Conservation (phyloP, 1,140 invertebrate species). For the Anagrus nilaparvatae region DNA sequence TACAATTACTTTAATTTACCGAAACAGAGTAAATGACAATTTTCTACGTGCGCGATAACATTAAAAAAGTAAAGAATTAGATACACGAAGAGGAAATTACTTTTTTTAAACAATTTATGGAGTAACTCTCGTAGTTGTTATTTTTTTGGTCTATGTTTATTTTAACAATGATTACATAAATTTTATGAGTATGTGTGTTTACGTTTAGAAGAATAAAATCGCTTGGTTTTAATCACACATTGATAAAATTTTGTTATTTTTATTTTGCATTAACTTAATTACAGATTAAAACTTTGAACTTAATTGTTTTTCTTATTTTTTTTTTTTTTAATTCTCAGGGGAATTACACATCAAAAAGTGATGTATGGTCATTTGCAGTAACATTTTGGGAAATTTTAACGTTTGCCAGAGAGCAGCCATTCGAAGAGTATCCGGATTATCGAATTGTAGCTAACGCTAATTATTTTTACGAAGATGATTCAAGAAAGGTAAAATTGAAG, state of each 20-base stretch:
- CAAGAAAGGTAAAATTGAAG: constrained; percentile 43
- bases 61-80: no score
- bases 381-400: constrained; percentile 84
- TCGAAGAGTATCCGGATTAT: constrained; percentile 64
- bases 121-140: no score
- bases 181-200: no score
- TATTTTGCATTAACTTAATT: no score
- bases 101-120: no score
- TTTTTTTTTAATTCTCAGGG: constrained; percentile 44
- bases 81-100: no score
- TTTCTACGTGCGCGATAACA: neutral
- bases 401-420: constrained; percentile 74
- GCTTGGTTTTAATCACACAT: no score
- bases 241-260: no score
- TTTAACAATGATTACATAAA: no score
- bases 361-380: constrained; percentile 85
- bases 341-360: constrained; percentile 75
- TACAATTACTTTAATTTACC: constrained; percentile 22
- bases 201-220: no score
- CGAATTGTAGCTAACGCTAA: constrained; percentile 70
- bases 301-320: no score
- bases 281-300: constrained; percentile 10
- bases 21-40: neutral
- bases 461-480: constrained; percentile 57
- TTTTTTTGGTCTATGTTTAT: no score